phyloP scores from a whole-genome alignment of 2,797 vertebrate genomes.

The Echeneis naucrates region DNA sequence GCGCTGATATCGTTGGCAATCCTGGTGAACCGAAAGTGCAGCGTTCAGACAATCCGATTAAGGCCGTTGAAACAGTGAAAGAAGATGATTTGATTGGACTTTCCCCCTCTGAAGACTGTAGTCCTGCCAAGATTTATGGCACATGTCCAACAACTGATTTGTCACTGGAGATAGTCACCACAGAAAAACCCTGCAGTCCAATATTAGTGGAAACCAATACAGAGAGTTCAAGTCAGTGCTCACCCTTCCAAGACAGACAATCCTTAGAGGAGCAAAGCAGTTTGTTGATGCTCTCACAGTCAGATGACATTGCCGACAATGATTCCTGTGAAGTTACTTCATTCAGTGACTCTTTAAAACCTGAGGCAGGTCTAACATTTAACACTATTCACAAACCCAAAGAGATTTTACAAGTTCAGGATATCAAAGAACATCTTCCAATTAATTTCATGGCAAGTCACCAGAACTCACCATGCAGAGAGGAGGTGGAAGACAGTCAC shows the following conservation, averaged over 20 bases:
- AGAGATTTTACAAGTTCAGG: conserved; percentile 76
- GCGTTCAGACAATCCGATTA: conserved; percentile 6
- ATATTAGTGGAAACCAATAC: conserved; percentile 61
- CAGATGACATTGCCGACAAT: conserved; percentile 56
- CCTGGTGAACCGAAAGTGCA: conserved; percentile 42
- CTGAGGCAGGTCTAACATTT: conserved; percentile 56
- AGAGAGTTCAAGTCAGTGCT: conserved; percentile 43
- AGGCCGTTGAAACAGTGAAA: conserved; percentile 45
- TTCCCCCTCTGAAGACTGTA: conserved; percentile 53
- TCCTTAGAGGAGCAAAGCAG: conserved; percentile 61
- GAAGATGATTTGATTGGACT: conserved; percentile 45
- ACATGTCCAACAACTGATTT: conserved; percentile 50
- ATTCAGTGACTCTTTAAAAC: conserved; percentile 61
- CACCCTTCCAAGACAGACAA: conserved; percentile 62
- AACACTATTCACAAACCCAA: conserved; percentile 61
- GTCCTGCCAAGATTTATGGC: conserved; percentile 54
- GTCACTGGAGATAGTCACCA: conserved; percentile 62
- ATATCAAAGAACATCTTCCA: conserved; percentile 76
- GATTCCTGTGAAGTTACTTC: conserved; percentile 53
- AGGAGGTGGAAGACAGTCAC: conserved; percentile 64
- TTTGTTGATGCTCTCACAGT: conserved; percentile 72
- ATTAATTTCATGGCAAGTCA: conserved; percentile 78
- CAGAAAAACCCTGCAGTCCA: conserved; percentile 69
- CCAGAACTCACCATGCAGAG: conserved; percentile 72
- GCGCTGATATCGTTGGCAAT: conserved; percentile 26